Percentiles rank a stretch among this genome's conserved stretches.
Conservation (phyloP, 1,140 invertebrate genomes). For the Thaumatotibia leucotreta region DNA sequence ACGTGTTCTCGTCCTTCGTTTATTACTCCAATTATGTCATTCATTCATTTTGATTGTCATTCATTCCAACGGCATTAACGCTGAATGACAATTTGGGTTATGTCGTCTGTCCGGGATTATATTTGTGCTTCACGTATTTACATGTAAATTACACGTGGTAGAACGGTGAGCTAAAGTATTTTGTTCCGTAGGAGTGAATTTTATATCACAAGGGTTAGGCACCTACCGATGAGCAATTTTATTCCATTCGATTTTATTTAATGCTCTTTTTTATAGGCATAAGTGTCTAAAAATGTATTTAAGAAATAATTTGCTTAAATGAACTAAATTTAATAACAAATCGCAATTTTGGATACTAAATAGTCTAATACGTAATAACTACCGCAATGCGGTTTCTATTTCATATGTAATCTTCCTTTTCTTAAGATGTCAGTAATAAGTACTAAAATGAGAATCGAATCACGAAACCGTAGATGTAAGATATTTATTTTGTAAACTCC, state of each 20-base stretch:
- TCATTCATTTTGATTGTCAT: slow-evolving; percentile 3
- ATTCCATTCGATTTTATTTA: neutral
- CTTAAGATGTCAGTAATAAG: too few species aligned
- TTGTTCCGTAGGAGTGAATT: neutral
- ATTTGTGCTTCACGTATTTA: neutral
- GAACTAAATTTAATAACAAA: too few species aligned
- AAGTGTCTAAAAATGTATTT: too few species aligned
- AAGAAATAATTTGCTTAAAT: too few species aligned
- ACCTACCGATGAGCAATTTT: neutral
- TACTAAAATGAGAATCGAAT: too few species aligned
- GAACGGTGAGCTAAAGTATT: neutral
- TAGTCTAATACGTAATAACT: too few species aligned
- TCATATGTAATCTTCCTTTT: too few species aligned
- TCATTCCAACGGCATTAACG: neutral
- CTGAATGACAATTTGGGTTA: neutral
- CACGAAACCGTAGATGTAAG: neutral
- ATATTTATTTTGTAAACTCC: neutral
- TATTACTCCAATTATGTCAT: neutral
- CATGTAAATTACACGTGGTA: neutral
- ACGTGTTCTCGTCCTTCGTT: neutral
- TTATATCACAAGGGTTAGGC: neutral
- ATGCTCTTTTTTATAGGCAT: too few species aligned
- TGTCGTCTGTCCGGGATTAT: neutral
- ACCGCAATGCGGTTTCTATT: too few species aligned
- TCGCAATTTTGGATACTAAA: too few species aligned